Percentiles rank a stretch among this genome's conserved stretches.
phyloP scores from a whole-genome alignment of 1,140 invertebrate genomes.

The Sinonovacula constricta region DNA sequence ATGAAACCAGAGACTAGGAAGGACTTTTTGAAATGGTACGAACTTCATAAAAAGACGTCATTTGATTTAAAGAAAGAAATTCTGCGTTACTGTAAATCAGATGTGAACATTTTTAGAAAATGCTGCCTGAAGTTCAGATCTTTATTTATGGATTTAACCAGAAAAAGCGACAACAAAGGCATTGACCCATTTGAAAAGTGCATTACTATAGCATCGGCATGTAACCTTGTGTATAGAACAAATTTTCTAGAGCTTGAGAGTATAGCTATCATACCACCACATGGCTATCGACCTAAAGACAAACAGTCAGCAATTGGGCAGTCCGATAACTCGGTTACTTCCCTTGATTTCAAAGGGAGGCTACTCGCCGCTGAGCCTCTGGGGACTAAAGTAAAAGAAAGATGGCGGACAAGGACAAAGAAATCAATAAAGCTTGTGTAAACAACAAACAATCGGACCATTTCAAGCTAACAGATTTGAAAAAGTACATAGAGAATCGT shows the following conservation, averaged over 20 bases:
- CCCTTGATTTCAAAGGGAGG: too few relatives aligned
- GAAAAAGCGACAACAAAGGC: not conserved
- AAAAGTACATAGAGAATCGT: too few relatives aligned
- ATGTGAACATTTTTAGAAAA: conserved; percentile 33
- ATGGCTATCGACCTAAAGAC: conserved; percentile 10
- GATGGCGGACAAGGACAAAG: too few relatives aligned
- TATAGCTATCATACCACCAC: conserved; percentile 4
- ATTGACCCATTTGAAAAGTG: conserved; percentile 4
- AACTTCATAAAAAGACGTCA: not conserved
- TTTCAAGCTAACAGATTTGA: too few relatives aligned
- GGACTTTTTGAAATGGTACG: conserved; percentile 28
- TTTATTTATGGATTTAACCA: conserved; percentile 17
- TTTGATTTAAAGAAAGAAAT: conserved; percentile 33
- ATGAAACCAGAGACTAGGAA: conserved; percentile 17
- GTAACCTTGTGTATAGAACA: not conserved
- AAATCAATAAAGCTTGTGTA: too few relatives aligned
- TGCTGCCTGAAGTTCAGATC: conserved; percentile 2
- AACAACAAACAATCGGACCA: too few relatives aligned
- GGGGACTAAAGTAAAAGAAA: too few relatives aligned
- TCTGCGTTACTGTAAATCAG: not conserved
- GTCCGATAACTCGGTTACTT: too few relatives aligned
- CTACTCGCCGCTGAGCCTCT: too few relatives aligned
- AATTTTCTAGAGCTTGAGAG: not conserved
- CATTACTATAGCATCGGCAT: conserved; percentile 19
- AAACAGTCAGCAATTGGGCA: too few relatives aligned